phyloP scores from a whole-genome alignment of 2,797 vertebrate species.

The Gorsachius magnificus region DNA sequence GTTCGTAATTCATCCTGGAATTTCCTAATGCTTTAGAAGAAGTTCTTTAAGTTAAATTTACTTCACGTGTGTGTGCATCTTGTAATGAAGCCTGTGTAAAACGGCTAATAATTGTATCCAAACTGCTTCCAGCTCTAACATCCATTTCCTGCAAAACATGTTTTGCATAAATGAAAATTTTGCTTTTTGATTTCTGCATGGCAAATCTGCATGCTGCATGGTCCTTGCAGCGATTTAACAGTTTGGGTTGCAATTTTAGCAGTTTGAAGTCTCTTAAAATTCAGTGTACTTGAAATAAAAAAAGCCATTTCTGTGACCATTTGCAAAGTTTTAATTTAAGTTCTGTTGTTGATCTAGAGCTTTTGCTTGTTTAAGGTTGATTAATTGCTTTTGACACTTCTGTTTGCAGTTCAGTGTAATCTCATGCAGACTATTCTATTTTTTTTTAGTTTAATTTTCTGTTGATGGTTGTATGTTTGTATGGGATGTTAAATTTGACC shows the following conservation, averaged over 20 bases:
- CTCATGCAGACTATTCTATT: not conserved
- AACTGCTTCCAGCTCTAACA: not conserved
- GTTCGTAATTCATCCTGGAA: not conserved
- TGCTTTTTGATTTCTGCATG: constrained; percentile 45
- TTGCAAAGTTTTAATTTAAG: constrained; percentile 41
- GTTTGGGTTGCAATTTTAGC: not conserved
- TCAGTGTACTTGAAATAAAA: not conserved
- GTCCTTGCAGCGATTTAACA: constrained; percentile 15
- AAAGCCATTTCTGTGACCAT: not conserved
- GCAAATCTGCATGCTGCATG: not conserved
- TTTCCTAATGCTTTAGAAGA: not conserved
- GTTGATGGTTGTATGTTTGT: constrained; percentile 1
- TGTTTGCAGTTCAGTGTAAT: constrained; percentile 54
- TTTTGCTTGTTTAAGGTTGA: constrained; percentile 15
- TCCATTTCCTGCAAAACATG: not conserved
- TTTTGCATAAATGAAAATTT: constrained; percentile 41
- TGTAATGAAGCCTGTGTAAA: not conserved
- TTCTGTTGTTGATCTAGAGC: constrained; percentile 20
- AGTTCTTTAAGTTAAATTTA: not conserved
- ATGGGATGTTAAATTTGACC: constrained; percentile 22
- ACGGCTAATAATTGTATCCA: not conserved
- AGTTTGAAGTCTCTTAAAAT: constrained; percentile 36
- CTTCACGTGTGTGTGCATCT: fast-evolving
- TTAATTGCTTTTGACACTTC: constrained; percentile 55
- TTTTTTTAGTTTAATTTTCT: constrained; percentile 8